A percentile compares a stretch with the other conserved stretches of the same genome.
phyloP scores from a whole-genome alignment of 2,888 invertebrate genomes.

The Blastobasis lacticolella region DNA sequence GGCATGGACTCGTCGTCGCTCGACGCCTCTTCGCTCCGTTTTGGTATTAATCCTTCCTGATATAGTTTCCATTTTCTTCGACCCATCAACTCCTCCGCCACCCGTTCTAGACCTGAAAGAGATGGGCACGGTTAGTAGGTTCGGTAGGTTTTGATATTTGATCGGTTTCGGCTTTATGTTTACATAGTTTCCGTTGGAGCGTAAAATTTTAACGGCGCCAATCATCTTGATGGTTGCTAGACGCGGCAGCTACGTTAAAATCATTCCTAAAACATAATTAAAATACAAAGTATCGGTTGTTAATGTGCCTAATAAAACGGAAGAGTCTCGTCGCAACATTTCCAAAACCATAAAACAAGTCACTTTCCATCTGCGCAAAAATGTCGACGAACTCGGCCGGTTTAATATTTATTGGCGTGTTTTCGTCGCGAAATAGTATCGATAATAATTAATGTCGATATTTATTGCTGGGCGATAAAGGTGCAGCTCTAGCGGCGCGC shows the following conservation, averaged over 20 bases:
- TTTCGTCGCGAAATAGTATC: conserved; percentile 37
- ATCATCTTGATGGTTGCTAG: too few relatives aligned
- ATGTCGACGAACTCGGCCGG: conserved; percentile 27
- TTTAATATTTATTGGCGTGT: conserved; percentile 22
- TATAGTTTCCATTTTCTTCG: conserved; percentile 96
- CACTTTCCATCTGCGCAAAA: conserved; percentile 18
- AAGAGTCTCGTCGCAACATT: conserved; percentile 7
- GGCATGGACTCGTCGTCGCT: conserved; percentile 66
- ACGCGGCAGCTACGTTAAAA: too few relatives aligned
- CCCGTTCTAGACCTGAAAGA: conserved; percentile 91
- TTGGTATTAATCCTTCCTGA: conserved; percentile 81
- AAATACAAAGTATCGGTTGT: too few relatives aligned
- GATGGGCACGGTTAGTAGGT: not conserved
- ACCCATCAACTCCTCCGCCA: conserved; percentile 97
- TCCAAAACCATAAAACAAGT: conserved; percentile 11
- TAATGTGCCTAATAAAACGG: conserved; percentile 7
- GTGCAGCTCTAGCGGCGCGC: not conserved
- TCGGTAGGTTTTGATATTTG: too few relatives aligned
- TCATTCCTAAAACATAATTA: too few relatives aligned
- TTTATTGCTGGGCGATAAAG: conserved; percentile 35
- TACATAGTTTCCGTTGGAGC: too few relatives aligned
- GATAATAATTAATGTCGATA: conserved; percentile 37
- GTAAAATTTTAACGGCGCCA: too few relatives aligned
- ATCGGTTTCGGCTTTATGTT: too few relatives aligned
- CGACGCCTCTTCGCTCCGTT: conserved; percentile 54